Conservation (phyloP, 1,140 invertebrate genomes). For the Hypsibius dujardini region DNA sequence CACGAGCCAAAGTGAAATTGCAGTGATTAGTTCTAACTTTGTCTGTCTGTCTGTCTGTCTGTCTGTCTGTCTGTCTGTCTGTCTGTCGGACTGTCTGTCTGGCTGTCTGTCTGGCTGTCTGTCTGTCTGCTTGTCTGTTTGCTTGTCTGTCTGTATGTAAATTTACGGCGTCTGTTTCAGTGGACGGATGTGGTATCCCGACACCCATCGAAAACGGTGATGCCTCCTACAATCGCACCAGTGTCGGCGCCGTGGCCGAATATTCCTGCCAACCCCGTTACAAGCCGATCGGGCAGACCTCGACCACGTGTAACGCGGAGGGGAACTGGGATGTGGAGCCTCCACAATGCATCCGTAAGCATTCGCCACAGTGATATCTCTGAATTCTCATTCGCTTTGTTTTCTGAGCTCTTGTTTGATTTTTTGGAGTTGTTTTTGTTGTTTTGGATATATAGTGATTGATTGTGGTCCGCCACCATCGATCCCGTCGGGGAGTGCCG, state of each 20-base stretch:
- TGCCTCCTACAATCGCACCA: conserved; percentile 43
- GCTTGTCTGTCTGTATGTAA: neutral
- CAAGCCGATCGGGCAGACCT: conserved; percentile 46
- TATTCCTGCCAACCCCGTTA: conserved; percentile 52
- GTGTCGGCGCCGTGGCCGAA: conserved; percentile 49
- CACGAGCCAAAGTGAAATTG: neutral
- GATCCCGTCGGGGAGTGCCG: neutral
- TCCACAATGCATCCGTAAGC: conserved; percentile 50
- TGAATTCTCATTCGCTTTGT: no score
- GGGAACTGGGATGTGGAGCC: conserved; percentile 58
- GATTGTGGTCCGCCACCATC: conserved; percentile 1
- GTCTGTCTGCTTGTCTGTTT: neutral
- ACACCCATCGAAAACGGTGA: conserved; percentile 1
- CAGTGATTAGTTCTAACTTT: neutral
- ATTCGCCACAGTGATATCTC: no score
- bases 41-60: neutral
- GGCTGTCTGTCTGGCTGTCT: neutral
- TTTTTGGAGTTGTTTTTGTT: neutral
- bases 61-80: neutral
- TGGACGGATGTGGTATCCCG: neutral
- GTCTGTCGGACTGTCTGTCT: neutral
- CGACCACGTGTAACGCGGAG: conserved; percentile 49
- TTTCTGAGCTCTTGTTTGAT: no score
- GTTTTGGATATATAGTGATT: neutral
- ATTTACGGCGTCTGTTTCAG: neutral